A percentile compares a stretch with the other conserved stretches of the same genome.
phyloP scores from a whole-genome alignment of 2,888 invertebrate species.

The Cordilura impudica region DNA sequence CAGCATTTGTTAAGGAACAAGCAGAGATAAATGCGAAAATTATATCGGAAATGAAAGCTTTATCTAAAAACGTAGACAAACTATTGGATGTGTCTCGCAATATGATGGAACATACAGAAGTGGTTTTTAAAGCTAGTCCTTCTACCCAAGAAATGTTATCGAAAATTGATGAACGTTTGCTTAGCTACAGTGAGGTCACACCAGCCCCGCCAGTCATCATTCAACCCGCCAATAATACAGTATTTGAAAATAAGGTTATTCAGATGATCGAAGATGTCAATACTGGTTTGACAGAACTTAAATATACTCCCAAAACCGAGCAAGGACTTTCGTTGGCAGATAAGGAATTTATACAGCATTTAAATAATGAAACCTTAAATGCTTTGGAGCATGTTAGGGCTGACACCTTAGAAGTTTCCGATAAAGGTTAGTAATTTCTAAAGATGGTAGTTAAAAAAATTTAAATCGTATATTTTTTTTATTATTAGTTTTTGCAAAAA shows the following conservation, averaged over 20 bases:
- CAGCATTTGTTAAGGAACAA: slow-evolving; percentile 69
- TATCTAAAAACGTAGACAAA: slow-evolving; percentile 69
- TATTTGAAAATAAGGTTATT: slow-evolving; percentile 78
- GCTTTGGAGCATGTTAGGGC: slow-evolving; percentile 80
- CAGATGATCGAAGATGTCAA: slow-evolving; percentile 78
- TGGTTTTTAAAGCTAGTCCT: slow-evolving; percentile 70
- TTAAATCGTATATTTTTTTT: background rate
- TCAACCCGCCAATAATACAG: slow-evolving; percentile 73
- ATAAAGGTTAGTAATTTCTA: slow-evolving; percentile 78
- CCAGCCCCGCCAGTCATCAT: slow-evolving; percentile 65
- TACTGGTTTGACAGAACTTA: slow-evolving; percentile 75
- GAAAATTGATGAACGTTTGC: slow-evolving; percentile 74
- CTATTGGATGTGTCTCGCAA: slow-evolving; percentile 69
- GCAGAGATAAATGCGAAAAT: slow-evolving; percentile 71
- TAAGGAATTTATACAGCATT: slow-evolving; percentile 79
- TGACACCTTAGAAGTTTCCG: slow-evolving; percentile 77
- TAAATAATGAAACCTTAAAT: slow-evolving; percentile 82
- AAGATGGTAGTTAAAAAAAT: background rate
- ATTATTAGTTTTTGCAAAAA: slow-evolving; percentile 77
- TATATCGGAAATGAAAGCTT: slow-evolving; percentile 69
- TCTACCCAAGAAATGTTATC: slow-evolving; percentile 72
- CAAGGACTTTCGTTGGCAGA: slow-evolving; percentile 74
- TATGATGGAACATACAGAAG: slow-evolving; percentile 71
- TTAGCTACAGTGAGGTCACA: slow-evolving; percentile 70
- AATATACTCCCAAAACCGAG: slow-evolving; percentile 69